A percentile compares a stretch with the other conserved stretches of the same genome.
These are phyloP conservation scores for Lycocorax pyrrhopterus DNA, from an alignment of 2,113 vertebrate species.

Conservation along the genomic window DNA sequence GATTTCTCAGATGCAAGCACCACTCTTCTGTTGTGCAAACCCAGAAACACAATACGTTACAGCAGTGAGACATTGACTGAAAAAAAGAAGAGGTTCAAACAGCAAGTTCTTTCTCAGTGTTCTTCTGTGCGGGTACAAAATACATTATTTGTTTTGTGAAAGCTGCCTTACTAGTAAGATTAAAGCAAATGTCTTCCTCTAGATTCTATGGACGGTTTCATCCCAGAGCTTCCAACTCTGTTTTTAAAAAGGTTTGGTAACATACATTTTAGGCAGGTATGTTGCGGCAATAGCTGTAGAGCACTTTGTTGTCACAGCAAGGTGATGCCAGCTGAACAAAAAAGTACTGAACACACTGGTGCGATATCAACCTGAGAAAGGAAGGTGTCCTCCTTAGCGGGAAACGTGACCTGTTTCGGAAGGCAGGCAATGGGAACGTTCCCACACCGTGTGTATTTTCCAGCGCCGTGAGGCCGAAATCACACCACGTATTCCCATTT, in stretches of 20 bases:
- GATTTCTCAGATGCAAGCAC: background rate
- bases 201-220: background rate
- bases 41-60: background rate
- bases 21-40: background rate
- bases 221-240: background rate
- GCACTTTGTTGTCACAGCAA: background rate
- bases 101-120: background rate
- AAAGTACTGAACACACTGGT: background rate
- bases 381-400: background rate
- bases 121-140: background rate
- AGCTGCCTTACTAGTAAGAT: background rate
- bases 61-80: background rate
- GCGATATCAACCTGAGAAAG: accelerated
- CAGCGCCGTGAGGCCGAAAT: accelerated
- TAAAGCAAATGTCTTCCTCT: background rate
- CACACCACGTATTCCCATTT: accelerated
- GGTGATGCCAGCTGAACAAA: background rate
- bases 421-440: accelerated
- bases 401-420: background rate
- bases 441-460: accelerated
- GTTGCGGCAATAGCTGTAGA: background rate
- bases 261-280: background rate
- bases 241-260: background rate
- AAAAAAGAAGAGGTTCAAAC: background rate
- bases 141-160: background rate